phyloP scores from a whole-genome alignment of 2,888 invertebrate species.

The Aproaerema taeniolella region DNA sequence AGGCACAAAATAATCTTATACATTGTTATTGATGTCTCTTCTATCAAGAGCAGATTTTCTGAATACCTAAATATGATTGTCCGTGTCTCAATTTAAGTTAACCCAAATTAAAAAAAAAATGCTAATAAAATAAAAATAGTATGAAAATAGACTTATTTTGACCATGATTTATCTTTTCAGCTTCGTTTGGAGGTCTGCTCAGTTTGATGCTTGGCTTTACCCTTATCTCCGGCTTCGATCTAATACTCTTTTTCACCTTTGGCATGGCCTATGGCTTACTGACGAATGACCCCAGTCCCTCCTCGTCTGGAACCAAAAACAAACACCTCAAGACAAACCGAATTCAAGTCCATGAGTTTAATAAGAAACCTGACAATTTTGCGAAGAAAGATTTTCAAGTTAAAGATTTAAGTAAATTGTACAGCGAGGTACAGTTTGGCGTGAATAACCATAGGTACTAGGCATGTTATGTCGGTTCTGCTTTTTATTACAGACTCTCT shows the following conservation, averaged over 20 bases:
- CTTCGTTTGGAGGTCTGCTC: constrained; percentile 83
- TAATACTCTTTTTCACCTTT: constrained; percentile 79
- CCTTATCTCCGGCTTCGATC: constrained; percentile 81
- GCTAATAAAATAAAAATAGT: too few relatives aligned
- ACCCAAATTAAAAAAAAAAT: not conserved
- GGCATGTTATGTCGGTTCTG: too few relatives aligned
- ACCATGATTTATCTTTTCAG: constrained; percentile 56
- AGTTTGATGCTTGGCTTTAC: constrained; percentile 85
- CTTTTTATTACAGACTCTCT: too few relatives aligned
- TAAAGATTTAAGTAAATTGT: not conserved
- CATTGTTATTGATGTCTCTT: too few relatives aligned
- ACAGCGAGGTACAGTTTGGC: constrained; percentile 1
- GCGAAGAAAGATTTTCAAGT: not conserved
- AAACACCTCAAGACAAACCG: too few relatives aligned
- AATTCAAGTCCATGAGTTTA: constrained; percentile 2
- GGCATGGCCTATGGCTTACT: constrained; percentile 66
- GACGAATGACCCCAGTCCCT: too few relatives aligned
- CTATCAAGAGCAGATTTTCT: too few relatives aligned
- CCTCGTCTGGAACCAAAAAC: not conserved
- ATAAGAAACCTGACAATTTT: not conserved
- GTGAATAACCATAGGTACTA: not conserved
- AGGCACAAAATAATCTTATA: too few relatives aligned
- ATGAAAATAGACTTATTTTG: not conserved
- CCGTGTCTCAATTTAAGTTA: not conserved
- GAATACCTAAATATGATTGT: too few relatives aligned